A percentile compares a stretch with the other conserved stretches of the same genome.
Conservation (phyloP, 1,140 invertebrate species). For the Antheraea mylitta region DNA sequence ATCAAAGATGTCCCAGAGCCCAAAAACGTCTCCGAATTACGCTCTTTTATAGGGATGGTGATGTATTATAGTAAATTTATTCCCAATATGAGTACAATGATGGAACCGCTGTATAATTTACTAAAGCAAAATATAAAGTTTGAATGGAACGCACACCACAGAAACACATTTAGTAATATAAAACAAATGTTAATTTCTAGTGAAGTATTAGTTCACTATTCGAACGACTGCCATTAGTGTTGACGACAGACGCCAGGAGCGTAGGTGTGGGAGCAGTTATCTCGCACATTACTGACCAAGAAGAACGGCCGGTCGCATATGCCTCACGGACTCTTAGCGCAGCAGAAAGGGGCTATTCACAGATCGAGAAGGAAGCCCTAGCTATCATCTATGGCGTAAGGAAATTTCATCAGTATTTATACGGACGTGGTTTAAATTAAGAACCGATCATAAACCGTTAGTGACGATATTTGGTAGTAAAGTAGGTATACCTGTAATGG, state of each 20-base stretch:
- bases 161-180: no score
- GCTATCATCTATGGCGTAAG: slow-evolving; percentile 68
- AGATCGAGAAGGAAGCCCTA: slow-evolving; percentile 78
- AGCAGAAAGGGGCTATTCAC: slow-evolving; percentile 72
- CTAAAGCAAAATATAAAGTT: slow-evolving; percentile 28
- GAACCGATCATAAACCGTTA: slow-evolving; percentile 76
- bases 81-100: slow-evolving; percentile 20
- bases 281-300: slow-evolving; percentile 33
- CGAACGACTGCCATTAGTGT: no score
- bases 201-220: no score
- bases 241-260: no score
- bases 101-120: slow-evolving; percentile 40
- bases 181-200: no score
- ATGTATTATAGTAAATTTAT: slow-evolving; percentile 55
- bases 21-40: slow-evolving; percentile 49
- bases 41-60: slow-evolving; percentile 47
- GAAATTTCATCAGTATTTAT: slow-evolving; percentile 78
- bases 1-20: no score
- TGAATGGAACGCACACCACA: no score
- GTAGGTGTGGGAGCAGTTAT: no score
- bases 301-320: slow-evolving; percentile 59
- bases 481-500: no score
- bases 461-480: no score
- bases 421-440: slow-evolving; percentile 70
- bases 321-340: slow-evolving; percentile 65